Evolutionary conservation across 2,797 vertebrate species (phyloP).

Genomic region (Enteromius thamalakanensis): DNA sequence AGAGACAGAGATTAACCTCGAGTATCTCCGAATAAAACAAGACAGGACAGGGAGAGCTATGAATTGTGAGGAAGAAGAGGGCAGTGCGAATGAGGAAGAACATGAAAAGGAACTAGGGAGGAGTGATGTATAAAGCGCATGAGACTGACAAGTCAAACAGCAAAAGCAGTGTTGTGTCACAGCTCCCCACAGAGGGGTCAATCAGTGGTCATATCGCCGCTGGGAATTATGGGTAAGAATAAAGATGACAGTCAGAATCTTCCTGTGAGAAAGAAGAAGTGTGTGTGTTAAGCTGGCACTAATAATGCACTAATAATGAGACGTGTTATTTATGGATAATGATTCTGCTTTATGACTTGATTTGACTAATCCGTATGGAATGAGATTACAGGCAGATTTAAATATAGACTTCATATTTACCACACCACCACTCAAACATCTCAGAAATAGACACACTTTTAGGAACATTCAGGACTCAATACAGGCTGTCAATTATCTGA

Average conservation of each 20-base stretch:
- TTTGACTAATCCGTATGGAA: conserved; percentile 46
- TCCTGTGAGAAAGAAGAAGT: no score
- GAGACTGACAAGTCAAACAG: conserved; percentile 29
- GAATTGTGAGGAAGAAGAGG: neutral
- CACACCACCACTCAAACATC: neutral
- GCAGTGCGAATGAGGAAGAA: neutral
- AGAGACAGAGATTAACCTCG: conserved; percentile 28
- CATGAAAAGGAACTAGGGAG: conserved; percentile 3
- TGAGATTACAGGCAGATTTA: conserved; percentile 47
- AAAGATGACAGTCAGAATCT: conserved; percentile 25
- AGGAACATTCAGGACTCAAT: neutral
- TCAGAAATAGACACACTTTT: conserved; percentile 9
- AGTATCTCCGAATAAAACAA: neutral
- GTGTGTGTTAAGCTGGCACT: conserved; percentile 14
- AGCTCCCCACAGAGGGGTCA: conserved; percentile 22
- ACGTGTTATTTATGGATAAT: conserved; percentile 40
- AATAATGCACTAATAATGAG: conserved; percentile 26
- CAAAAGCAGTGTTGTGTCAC: conserved; percentile 30
- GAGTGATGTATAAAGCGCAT: conserved; percentile 8
- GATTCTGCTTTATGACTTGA: conserved; percentile 40
- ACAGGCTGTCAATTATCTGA: neutral
- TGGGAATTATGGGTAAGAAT: conserved; percentile 12
- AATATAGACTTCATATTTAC: conserved; percentile 31
- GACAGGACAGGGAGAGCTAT: conserved; percentile 7
- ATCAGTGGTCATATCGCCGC: neutral